Evolutionary conservation across 2,797 vertebrate genomes (phyloP).

Genomic region (Microhierax caerulescens): DNA sequence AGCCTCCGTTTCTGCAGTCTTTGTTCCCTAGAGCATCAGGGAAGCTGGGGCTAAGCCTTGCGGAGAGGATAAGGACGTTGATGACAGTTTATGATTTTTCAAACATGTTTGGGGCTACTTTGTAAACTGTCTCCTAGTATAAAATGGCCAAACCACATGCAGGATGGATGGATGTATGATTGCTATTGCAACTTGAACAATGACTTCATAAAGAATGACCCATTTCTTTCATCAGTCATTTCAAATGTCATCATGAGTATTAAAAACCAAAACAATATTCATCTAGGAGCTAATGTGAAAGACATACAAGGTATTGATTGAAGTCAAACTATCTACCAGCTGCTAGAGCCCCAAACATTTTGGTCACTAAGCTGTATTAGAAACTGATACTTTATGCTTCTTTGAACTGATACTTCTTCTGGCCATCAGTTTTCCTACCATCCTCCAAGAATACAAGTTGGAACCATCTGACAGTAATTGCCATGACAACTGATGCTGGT

Average conservation of each 20-base stretch:
- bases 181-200: background rate
- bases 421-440: background rate
- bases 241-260: background rate
- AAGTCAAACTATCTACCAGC: background rate
- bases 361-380: background rate
- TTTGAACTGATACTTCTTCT: background rate
- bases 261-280: background rate
- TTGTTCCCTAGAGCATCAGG: background rate
- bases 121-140: background rate
- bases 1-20: background rate
- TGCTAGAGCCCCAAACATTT: background rate
- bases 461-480: constrained; percentile 5
- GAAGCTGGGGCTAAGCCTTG: background rate
- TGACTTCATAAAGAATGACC: background rate
- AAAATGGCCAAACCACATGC: background rate
- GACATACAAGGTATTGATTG: background rate
- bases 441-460: background rate
- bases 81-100: background rate
- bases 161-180: background rate
- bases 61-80: background rate
- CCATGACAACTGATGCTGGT: constrained; percentile 1
- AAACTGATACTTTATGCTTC: background rate
- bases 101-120: background rate
- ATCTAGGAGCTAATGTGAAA: background rate
- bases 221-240: background rate